Evolutionary conservation across 2,888 invertebrate genomes (phyloP).

Genomic region (Myopa tessellatipennis): DNA sequence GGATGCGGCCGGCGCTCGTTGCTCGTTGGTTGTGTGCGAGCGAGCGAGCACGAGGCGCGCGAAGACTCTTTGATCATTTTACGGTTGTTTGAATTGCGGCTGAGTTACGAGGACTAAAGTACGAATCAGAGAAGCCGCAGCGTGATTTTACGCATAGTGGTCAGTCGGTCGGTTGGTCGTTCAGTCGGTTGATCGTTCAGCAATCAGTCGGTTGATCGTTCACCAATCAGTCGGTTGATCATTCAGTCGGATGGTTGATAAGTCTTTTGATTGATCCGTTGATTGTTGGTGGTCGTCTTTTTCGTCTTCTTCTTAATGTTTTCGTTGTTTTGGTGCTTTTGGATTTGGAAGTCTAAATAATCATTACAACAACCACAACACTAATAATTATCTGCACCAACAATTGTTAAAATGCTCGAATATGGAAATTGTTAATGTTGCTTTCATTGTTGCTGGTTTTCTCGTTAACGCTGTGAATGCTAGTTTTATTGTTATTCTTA

Average conservation of each 20-base stretch:
- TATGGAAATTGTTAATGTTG: constrained; percentile 14
- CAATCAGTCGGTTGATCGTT: neutral
- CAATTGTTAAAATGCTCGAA: constrained; percentile 15
- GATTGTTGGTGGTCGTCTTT: neutral
- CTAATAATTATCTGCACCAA: too few species aligned
- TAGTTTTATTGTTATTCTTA: neutral
- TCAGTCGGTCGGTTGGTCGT: neutral
- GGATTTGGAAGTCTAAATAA: too few species aligned
- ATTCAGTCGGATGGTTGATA: neutral
- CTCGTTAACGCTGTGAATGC: neutral
- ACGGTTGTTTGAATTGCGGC: constrained; percentile 56
- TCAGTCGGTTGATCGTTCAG: too few species aligned
- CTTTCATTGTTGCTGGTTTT: constrained; percentile 9
- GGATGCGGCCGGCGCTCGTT: neutral
- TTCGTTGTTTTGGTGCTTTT: too few species aligned
- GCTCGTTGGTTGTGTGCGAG: constrained; percentile 25
- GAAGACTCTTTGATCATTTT: constrained; percentile 67
- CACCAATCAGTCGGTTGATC: neutral
- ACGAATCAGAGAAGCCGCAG: neutral
- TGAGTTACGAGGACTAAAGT: neutral
- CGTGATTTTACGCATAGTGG: constrained; percentile 11
- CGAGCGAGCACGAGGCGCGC: constrained; percentile 63
- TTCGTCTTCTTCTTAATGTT: neutral
- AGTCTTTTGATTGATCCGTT: neutral
- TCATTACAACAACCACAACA: too few species aligned